Evolutionary conservation across 2,888 invertebrate species (phyloP).

Genomic region (Caenorhabditis virilis): DNA sequence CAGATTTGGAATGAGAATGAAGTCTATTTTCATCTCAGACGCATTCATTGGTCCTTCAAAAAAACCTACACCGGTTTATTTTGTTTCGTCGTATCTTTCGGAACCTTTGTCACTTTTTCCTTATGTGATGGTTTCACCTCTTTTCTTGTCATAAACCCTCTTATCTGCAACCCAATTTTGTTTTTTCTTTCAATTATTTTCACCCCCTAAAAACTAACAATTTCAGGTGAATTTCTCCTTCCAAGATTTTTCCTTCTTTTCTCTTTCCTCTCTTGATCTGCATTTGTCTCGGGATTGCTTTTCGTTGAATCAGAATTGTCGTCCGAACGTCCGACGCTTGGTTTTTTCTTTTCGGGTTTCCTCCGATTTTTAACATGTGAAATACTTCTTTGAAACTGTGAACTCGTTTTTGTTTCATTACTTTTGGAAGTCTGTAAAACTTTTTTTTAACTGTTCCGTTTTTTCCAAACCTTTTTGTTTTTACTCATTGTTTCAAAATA

Average conservation of each 20-base stretch:
- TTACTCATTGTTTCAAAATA: too few relatives aligned
- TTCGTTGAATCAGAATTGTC: not conserved
- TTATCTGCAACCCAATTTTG: not conserved
- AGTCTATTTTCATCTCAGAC: too few relatives aligned
- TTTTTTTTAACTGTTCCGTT: not conserved
- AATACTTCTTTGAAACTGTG: not conserved
- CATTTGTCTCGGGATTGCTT: not conserved
- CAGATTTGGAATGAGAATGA: too few relatives aligned
- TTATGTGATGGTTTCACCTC: too few relatives aligned
- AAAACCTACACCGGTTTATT: too few relatives aligned
- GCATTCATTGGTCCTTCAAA: too few relatives aligned
- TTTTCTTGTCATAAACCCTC: too few relatives aligned
- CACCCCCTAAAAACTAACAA: too few relatives aligned
- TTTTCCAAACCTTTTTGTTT: not conserved
- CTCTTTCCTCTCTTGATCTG: not conserved
- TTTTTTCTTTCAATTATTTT: not conserved
- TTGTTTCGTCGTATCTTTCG: too few relatives aligned
- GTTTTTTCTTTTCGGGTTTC: not conserved
- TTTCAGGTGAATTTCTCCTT: not conserved
- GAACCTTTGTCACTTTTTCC: too few relatives aligned
- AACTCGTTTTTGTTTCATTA: not conserved
- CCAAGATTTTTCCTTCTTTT: not conserved
- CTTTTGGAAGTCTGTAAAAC: not conserved
- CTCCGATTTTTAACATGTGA: not conserved
- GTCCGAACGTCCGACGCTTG: too few relatives aligned